Base-by-base conservation (phyloP, 2,113 vertebrate genomes). In the Motacilla tschutschensis region DNA sequence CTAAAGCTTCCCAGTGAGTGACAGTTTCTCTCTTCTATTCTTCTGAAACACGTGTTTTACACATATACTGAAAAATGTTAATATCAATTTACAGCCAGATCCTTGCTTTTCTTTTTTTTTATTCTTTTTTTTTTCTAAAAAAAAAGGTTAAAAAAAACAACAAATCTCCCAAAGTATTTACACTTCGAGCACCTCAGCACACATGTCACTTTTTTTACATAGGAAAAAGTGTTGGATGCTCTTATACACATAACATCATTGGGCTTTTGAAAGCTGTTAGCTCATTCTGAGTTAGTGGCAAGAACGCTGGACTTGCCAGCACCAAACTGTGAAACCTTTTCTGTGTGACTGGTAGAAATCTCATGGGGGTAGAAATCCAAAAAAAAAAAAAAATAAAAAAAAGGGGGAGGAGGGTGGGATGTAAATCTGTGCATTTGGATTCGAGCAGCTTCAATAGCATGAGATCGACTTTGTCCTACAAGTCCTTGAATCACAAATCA, bases 11-110 rank as follows among this genome's bases (percentile, higher is more conserved):
- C 94, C 92, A 92, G 93, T 95, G 94, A 94, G 90, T 94, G 93
- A 93, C 93, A 94, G 93, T 95, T 95, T 95, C 89, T 95, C 92
- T 95, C 93, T 94, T 94, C 88, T 95, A 94, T 94, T 95, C 94
- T 94, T 91, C 92, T 94, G 72, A 92, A 92, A 84, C 88, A 93
- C 93, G 88, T 95, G 93, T 92, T 91, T 94, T 92, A 92, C 93
- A 95, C 93, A 93, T 94, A 90, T 93, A 88, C 91, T 95, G 92
- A 83, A 90, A 95, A 94, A 95, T 94, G 94, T 94, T 93, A 92
- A 94, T 95, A 95, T 70, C 89, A 71, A 83, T 94, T 93, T 93
- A 48, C 90, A 94, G 90, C 75, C 84, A 94, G 84, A 87, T 90
- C 87, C 86, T 88, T 88, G 92, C 74, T 1, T 65, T 71, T 50